These are phyloP conservation scores for Trimorus sp. DNA, from an alignment of 2,888 invertebrate species.

Conservation along the genomic window DNA sequence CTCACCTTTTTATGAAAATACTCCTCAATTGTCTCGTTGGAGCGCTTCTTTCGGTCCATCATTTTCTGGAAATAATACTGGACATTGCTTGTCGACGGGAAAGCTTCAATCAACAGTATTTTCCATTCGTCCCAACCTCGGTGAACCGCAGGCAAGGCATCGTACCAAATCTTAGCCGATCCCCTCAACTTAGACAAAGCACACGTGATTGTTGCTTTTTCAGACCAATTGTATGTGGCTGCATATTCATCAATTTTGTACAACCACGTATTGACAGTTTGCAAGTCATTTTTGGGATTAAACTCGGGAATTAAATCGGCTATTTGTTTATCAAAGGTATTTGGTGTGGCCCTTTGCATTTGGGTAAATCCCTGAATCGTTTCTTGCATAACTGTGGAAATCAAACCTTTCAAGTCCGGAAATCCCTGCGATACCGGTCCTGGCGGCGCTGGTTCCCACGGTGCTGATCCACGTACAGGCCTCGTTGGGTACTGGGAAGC, in stretches of 20 bases:
- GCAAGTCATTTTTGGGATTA: conserved; percentile 16
- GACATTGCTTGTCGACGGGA: neutral
- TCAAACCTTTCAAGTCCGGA: conserved; percentile 14
- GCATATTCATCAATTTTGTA: conserved; percentile 35
- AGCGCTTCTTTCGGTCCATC: conserved; percentile 10
- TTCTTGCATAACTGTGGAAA: conserved; percentile 26
- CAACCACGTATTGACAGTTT: conserved; percentile 23
- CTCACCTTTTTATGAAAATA: conserved; percentile 40
- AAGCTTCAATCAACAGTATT: neutral
- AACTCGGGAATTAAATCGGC: conserved; percentile 38
- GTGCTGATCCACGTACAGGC: too few relatives aligned
- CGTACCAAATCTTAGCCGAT: conserved; percentile 30
- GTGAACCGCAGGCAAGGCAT: conserved; percentile 6
- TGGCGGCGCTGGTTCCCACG: neutral
- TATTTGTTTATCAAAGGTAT: conserved; percentile 11
- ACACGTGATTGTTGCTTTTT: conserved; percentile 16
- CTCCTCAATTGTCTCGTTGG: conserved; percentile 30
- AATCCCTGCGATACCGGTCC: neutral
- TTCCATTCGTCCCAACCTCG: conserved; percentile 32
- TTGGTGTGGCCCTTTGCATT: too few relatives aligned
- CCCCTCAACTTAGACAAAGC: conserved; percentile 28
- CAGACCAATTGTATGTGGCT: conserved; percentile 18
- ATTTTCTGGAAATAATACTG: conserved; percentile 34
- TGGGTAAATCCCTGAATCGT: conserved; percentile 12
- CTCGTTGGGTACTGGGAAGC: too few relatives aligned